Evolutionary conservation across 2,113 vertebrate genomes (phyloP).

Genomic region (Hippocampus guttulatus): DNA sequence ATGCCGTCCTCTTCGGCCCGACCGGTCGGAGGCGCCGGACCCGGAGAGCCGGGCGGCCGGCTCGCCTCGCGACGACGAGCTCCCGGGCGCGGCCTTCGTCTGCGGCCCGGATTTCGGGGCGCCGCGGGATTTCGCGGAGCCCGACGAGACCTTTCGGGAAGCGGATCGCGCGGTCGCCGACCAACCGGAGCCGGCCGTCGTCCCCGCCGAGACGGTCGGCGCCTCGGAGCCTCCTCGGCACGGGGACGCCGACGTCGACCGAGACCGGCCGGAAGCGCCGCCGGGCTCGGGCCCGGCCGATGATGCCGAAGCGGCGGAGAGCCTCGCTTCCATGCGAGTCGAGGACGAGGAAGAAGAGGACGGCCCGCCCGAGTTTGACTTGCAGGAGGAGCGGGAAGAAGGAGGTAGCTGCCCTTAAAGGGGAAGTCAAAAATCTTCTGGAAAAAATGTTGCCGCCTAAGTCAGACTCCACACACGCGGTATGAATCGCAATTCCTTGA

Average conservation of each 20-base stretch:
- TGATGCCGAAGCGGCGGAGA: slow-evolving; percentile 31
- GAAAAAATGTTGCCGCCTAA: too few species aligned
- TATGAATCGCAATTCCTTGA: too few species aligned
- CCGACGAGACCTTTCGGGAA: slow-evolving; percentile 22
- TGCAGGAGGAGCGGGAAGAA: slow-evolving; percentile 39
- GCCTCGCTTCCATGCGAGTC: slow-evolving; percentile 18
- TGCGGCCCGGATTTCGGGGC: slow-evolving; percentile 52
- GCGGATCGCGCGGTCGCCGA: slow-evolving; percentile 14
- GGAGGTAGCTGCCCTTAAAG: slow-evolving; percentile 33
- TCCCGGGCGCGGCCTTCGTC: slow-evolving; percentile 61
- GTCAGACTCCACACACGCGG: too few species aligned
- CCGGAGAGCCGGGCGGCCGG: slow-evolving; percentile 67
- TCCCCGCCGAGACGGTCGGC: slow-evolving; percentile 44
- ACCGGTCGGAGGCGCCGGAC: slow-evolving; percentile 38
- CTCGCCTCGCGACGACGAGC: slow-evolving; percentile 70
- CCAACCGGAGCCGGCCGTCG: slow-evolving; percentile 24
- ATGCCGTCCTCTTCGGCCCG: slow-evolving; percentile 34
- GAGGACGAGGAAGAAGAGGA: neutral
- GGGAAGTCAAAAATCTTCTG: too few species aligned
- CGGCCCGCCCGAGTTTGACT: neutral
- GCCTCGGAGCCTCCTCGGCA: slow-evolving; percentile 13
- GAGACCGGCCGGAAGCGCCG: neutral
- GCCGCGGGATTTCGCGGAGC: slow-evolving; percentile 43
- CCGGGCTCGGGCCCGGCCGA: slow-evolving; percentile 6
- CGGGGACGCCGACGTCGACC: slow-evolving; percentile 23